phyloP scores from a whole-genome alignment of 2,797 vertebrate species.

The Characodon lateralis region DNA sequence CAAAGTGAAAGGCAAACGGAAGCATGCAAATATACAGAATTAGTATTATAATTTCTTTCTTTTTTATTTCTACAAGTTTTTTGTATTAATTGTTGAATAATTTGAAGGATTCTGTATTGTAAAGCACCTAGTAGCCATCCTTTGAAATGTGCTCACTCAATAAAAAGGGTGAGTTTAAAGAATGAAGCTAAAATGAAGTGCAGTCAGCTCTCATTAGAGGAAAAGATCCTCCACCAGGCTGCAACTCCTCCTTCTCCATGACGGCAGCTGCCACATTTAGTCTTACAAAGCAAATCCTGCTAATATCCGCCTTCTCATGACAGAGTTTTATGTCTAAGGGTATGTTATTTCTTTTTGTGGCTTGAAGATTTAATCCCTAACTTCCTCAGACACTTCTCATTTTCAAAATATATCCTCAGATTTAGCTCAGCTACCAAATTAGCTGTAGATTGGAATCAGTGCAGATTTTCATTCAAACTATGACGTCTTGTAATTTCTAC shows the following conservation, averaged over 20 bases:
- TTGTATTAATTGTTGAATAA: conserved; percentile 24
- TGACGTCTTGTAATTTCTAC: neutral
- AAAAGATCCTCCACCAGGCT: conserved; percentile 39
- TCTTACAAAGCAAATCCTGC: neutral
- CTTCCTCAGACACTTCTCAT: conserved; percentile 14
- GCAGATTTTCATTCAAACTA: neutral
- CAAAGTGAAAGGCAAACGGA: too few species aligned
- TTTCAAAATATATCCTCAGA: conserved; percentile 9
- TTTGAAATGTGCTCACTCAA: conserved; percentile 33
- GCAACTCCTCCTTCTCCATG: conserved; percentile 11
- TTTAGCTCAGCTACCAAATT: neutral
- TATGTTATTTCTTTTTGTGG: conserved; percentile 47
- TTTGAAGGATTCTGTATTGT: neutral
- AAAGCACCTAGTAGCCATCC: conserved; percentile 10
- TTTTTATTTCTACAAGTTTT: conserved; percentile 16
- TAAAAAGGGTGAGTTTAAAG: conserved; percentile 38
- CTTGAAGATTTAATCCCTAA: conserved; percentile 47
- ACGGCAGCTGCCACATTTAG: neutral
- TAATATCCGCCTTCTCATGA: conserved; percentile 46
- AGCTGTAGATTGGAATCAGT: neutral
- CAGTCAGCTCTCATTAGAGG: conserved; percentile 29
- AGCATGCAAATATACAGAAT: too few species aligned
- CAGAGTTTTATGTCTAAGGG: conserved; percentile 43
- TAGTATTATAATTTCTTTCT: neutral
- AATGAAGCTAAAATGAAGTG: conserved; percentile 46